Base-by-base conservation (phyloP, 2,797 vertebrate genomes). In the Simalia tracyae region DNA sequence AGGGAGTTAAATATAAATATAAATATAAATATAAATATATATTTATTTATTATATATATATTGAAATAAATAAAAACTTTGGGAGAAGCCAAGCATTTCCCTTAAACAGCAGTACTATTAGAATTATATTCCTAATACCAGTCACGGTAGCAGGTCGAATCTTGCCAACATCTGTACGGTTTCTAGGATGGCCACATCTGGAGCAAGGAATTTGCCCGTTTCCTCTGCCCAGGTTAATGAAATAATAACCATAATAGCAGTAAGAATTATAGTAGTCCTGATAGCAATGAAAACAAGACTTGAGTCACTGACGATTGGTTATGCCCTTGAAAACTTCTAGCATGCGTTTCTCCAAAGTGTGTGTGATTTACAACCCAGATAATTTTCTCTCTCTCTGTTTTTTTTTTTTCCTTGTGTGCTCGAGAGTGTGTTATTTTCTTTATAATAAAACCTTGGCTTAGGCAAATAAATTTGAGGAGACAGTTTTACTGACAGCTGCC, bases 401-500 rank as follows among this genome's bases (percentile, higher is more conserved):
- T 12, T 31, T 17, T 17, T 72, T 36, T 60, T 91, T 93, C 96
- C 94, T 94, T 22, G 0, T 0, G 0, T 10, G 91, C 0, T 0
- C 59, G 94, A 89, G 93, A 28, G n/a, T 12, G 5, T 91, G 94
- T 36, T 95, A 93, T 96, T 97, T 97, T 95, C 92, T 94, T 95
- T 91, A 95, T 95, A 88, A 94, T 97, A 97, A 98, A 97, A 87
- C 94, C 93, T 96, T 92, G 68, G 93, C 92, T 95, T 89, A 0
- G 0, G 94, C 0, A 0, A 96, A 97, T 97, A 97, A 97, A 97
- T 97, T 89, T 89, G 87, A 95, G 91, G 89, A 91, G 95, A 88
- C 95, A 91, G 93, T 93, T 97, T 97, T 94, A 96, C 94, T 60
- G 95, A 92, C 3, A 31, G 94, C 59, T 92, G 92, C 92, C 95